Evolutionary conservation across 2,888 invertebrate genomes (phyloP).

Genomic region (Stenoptilia bipunctidactyla): DNA sequence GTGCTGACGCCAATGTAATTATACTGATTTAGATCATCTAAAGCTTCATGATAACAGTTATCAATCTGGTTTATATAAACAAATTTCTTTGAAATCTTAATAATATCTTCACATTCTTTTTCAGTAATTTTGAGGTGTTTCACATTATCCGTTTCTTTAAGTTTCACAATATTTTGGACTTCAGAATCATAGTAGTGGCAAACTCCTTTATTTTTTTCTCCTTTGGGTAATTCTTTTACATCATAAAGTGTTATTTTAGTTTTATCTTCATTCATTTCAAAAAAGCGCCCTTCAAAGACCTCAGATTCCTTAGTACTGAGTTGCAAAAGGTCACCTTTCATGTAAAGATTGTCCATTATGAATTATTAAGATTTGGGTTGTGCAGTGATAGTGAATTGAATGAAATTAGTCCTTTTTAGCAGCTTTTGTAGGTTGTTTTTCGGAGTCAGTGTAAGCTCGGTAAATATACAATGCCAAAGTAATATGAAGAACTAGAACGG

Average conservation of each 20-base stretch:
- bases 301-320: slow-evolving; percentile 54
- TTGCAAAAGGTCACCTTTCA: slow-evolving; percentile 62
- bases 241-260: slow-evolving; percentile 55
- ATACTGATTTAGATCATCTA: slow-evolving; percentile 43
- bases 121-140: slow-evolving; percentile 46
- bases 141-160: slow-evolving; percentile 37
- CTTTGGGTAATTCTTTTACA: slow-evolving; percentile 45
- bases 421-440: slow-evolving; percentile 41
- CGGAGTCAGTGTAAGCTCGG: slow-evolving; percentile 77
- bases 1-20: slow-evolving; percentile 46
- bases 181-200: slow-evolving; percentile 54
- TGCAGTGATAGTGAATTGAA: slow-evolving; percentile 9
- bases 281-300: slow-evolving; percentile 55
- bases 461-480: slow-evolving; percentile 84
- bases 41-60: slow-evolving; percentile 45
- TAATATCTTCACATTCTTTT: slow-evolving; percentile 51
- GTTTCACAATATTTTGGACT: slow-evolving; percentile 49
- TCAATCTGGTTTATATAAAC: slow-evolving; percentile 61
- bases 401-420: slow-evolving; percentile 52
- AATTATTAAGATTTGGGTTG: not conserved
- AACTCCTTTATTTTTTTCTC: slow-evolving; percentile 38
- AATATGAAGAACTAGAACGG: slow-evolving; percentile 80
- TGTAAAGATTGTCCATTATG: slow-evolving; percentile 57
- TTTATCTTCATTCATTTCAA: slow-evolving; percentile 52
- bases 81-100: slow-evolving; percentile 50